Conservation (phyloP, 2,113 vertebrate genomes). For the Romanogobio albipinnatus region DNA sequence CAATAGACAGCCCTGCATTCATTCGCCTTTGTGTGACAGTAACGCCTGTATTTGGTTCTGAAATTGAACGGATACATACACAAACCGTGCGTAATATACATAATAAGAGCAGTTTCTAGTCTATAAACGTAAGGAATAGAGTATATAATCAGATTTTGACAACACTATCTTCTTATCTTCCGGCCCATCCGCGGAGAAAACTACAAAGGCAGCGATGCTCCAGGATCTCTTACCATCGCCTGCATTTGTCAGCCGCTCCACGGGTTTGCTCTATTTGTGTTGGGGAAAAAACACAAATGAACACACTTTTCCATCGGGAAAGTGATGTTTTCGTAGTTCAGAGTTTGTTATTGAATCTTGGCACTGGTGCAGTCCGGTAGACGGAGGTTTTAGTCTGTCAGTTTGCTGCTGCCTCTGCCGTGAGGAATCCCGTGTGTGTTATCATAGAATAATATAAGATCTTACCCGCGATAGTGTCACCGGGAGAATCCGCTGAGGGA, state of each 20-base stretch:
- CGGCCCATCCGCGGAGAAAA: slow-evolving; percentile 58
- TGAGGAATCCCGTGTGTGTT: slow-evolving; percentile 18
- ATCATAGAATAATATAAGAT: slow-evolving; percentile 49
- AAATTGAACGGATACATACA: slow-evolving; percentile 57
- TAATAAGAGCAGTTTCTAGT: slow-evolving; percentile 26
- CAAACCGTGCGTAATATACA: slow-evolving; percentile 41
- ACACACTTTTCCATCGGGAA: neutral
- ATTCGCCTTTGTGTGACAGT: slow-evolving; percentile 67
- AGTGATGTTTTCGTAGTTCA: slow-evolving; percentile 27
- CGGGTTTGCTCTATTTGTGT: neutral
- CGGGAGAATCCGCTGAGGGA: neutral
- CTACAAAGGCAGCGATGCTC: slow-evolving; percentile 59
- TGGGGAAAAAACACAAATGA: neutral
- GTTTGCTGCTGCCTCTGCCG: slow-evolving; percentile 36
- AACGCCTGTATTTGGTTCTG: slow-evolving; percentile 60
- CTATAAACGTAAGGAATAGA: neutral
- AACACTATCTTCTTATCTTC: slow-evolving; percentile 52
- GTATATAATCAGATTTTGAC: neutral
- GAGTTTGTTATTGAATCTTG: slow-evolving; percentile 18
- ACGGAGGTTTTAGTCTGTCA: slow-evolving; percentile 30
- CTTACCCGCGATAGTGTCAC: slow-evolving; percentile 43
- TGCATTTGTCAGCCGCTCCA: slow-evolving; percentile 16
- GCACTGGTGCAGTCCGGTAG: slow-evolving; percentile 31
- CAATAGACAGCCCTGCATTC: slow-evolving; percentile 60
- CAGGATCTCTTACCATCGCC: slow-evolving; percentile 65